These are phyloP conservation scores for Polyergus mexicanus DNA, from an alignment of 1,140 invertebrate species.

Conservation along the genomic window DNA sequence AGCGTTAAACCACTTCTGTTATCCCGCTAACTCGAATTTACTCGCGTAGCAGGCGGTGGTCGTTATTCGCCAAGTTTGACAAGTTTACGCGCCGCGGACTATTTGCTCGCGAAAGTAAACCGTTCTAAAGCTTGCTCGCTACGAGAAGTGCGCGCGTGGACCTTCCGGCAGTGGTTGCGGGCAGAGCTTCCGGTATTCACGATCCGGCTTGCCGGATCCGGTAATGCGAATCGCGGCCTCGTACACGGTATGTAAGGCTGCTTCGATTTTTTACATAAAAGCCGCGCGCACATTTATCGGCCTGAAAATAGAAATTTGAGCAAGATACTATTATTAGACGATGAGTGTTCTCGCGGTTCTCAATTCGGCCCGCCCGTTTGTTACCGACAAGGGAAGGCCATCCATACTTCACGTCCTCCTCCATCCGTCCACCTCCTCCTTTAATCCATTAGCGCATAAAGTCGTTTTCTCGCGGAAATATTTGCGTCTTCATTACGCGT, in stretches of 20 bases:
- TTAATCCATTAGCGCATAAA: slow-evolving; percentile 35
- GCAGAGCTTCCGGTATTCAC: slow-evolving; percentile 7
- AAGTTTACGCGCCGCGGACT: slow-evolving; percentile 59
- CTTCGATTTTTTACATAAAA: slow-evolving; percentile 70
- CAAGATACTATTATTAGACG: slow-evolving; percentile 75
- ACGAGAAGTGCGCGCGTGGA: neutral
- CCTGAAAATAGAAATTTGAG: slow-evolving; percentile 77
- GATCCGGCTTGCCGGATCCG: slow-evolving; percentile 15
- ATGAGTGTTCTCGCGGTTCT: slow-evolving; percentile 71
- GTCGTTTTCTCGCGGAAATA: slow-evolving; percentile 20
- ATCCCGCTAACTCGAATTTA: slow-evolving; percentile 57
- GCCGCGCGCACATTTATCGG: slow-evolving; percentile 56
- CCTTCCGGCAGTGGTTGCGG: neutral
- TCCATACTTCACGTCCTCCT: slow-evolving; percentile 39
- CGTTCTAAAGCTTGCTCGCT: neutral
- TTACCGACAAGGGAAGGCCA: slow-evolving; percentile 52
- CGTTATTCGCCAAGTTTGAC: slow-evolving; percentile 57
- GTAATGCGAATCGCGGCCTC: slow-evolving; percentile 22
- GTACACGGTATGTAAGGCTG: neutral
- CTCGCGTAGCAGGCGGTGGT: slow-evolving; percentile 49
- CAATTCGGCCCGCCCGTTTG: slow-evolving; percentile 53
- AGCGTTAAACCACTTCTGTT: slow-evolving; percentile 31
- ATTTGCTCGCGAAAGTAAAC: slow-evolving; percentile 57
- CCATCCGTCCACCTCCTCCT: neutral
- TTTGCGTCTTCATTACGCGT: slow-evolving; percentile 9